Evolutionary conservation across 2,113 vertebrate species (phyloP).

Genomic region (Engraulis encrasicolus): DNA sequence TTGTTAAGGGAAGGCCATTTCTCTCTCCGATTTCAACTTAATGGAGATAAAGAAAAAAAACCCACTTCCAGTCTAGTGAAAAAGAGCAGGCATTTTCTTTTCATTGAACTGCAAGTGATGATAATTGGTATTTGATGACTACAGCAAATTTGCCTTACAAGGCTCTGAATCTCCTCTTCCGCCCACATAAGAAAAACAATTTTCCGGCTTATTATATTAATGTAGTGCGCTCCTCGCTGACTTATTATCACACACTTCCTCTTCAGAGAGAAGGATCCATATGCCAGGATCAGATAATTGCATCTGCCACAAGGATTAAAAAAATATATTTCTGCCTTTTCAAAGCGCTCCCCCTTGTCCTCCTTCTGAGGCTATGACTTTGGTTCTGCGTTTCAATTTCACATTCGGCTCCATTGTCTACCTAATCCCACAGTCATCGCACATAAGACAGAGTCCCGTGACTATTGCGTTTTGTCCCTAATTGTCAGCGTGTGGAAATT

Average conservation of each 20-base stretch:
- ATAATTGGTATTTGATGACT: conserved; percentile 41
- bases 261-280: conserved; percentile 33
- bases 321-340: conserved; percentile 39
- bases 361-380: conserved; percentile 30
- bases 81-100: conserved; percentile 17
- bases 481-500: conserved; percentile 20
- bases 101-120: conserved; percentile 22
- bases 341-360: conserved; percentile 27
- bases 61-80: neutral
- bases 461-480: conserved; percentile 26
- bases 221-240: neutral
- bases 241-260: conserved; percentile 25
- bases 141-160: conserved; percentile 46
- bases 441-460: neutral
- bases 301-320: conserved; percentile 32
- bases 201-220: conserved; percentile 35
- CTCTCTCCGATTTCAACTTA: neutral
- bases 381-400: conserved; percentile 21
- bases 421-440: conserved; percentile 7
- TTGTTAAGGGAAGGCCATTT: neutral
- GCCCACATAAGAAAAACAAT: conserved; percentile 39
- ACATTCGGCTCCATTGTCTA: conserved; percentile 4
- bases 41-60: neutral
- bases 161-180: conserved; percentile 27
- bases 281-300: conserved; percentile 44